phyloP scores from a whole-genome alignment of 1,140 invertebrate species.

The Drusus annulatus region DNA sequence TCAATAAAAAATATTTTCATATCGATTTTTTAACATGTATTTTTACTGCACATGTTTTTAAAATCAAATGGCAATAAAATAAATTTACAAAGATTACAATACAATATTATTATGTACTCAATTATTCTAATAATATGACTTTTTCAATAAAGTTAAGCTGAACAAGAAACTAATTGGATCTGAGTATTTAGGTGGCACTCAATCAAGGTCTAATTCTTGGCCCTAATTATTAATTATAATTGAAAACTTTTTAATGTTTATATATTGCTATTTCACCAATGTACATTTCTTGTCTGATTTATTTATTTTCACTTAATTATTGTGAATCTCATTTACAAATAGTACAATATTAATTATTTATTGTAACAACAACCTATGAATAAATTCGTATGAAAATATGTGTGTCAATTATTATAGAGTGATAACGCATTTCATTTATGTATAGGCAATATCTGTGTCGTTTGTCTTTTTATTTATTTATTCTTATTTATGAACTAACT shows the following conservation, averaged over 20 bases:
- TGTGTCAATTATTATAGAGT: neutral
- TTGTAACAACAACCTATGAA: conserved; percentile 44
- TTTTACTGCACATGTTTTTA: too few species aligned
- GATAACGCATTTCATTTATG: too few species aligned
- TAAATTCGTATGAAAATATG: conserved; percentile 45
- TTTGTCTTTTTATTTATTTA: too few species aligned
- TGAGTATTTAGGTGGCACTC: neutral
- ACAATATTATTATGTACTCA: too few species aligned
- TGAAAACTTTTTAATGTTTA: neutral
- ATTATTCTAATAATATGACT: neutral
- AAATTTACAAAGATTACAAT: too few species aligned
- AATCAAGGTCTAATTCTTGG: neutral
- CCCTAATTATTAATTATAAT: neutral
- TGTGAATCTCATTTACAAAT: conserved; percentile 28
- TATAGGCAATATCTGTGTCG: too few species aligned
- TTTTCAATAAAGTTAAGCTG: neutral
- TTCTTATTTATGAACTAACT: too few species aligned
- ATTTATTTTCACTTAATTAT: conserved; percentile 32
- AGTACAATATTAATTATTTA: conserved; percentile 42
- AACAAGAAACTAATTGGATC: neutral
- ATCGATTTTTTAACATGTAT: too few species aligned
- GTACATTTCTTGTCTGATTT: conserved; percentile 8
- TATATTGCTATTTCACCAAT: conserved; percentile 18
- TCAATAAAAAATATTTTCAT: too few species aligned
- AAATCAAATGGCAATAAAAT: too few species aligned